Base-by-base conservation (phyloP, 2,797 vertebrate species). In the Eulemur rubriventer region DNA sequence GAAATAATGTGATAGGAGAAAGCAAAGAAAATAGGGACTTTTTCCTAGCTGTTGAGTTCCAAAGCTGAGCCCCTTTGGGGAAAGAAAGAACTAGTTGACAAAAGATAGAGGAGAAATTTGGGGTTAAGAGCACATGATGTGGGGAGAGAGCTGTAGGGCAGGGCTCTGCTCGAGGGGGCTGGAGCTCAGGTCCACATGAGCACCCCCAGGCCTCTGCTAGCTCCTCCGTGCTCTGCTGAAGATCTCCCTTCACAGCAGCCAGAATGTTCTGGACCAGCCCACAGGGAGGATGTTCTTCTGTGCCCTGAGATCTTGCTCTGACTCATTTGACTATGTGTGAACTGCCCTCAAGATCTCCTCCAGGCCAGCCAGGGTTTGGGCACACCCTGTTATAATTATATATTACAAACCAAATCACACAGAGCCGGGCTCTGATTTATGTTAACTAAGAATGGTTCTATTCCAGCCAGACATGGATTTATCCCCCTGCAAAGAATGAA, bases 1-100 rank as follows among this genome's bases (percentile, higher is more conserved):
- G 82, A 90, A 87, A 93, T 83, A 82, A 82, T 85, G 72, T 41
- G 65, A 69, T 95, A 93, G 92, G 85, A 86, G 57, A 97, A 87
- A 69, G 28, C 72, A 80, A 33, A 91, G 91, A 88, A 87, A 73
- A 26, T 28, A 38, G 57, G 35, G 76, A 55, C 13, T 43, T 85
- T 75, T 86, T 70, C 52, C 57, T 89, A 84, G 50, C 14, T 73
- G 35, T 89, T 89, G 85, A 93, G 59, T 86, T 95, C 57, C 33
- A 30, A 84, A 16, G 7, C 75, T 52, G 50, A 83, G 43, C 13
- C 16, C 41, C 55, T 73, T 65, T 83, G 33, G 65, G 33, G 35
- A 79, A 92, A 79, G 72, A 91, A 91, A 50, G 13, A 82, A 50
- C 26, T 52, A 30, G n/a, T 33, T 93, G 55, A 93, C 89, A 84